Evolutionary conservation across 1,140 invertebrate species (phyloP).

Genomic region (Popillia japonica): DNA sequence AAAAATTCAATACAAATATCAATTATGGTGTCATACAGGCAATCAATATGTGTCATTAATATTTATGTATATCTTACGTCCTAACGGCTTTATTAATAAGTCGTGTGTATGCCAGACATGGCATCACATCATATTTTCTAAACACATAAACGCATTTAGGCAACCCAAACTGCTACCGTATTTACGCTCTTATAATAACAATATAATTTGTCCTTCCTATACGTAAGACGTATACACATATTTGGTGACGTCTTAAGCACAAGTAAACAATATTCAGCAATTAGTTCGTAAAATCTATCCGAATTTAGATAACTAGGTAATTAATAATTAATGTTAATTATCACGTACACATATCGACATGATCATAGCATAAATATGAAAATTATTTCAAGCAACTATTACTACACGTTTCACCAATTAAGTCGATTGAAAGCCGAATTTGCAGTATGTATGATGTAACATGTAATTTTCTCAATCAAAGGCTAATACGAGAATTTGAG

Average conservation of each 20-base stretch:
- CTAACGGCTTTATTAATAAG: background rate
- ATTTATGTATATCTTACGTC: too few species aligned
- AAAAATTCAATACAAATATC: too few species aligned
- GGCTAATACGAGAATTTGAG: too few species aligned
- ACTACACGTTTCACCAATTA: background rate
- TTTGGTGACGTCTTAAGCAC: background rate
- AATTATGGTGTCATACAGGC: too few species aligned
- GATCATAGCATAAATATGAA: background rate
- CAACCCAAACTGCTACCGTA: slow-evolving; percentile 32
- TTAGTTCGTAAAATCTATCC: background rate
- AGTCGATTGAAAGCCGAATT: too few species aligned
- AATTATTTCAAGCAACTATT: background rate
- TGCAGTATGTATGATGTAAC: too few species aligned
- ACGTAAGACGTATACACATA: slow-evolving; percentile 8
- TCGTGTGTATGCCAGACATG: background rate
- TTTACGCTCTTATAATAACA: slow-evolving; percentile 22
- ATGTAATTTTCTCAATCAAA: too few species aligned
- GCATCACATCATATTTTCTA: slow-evolving; percentile 4
- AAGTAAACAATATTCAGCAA: background rate
- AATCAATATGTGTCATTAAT: too few species aligned
- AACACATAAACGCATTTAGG: slow-evolving; percentile 1
- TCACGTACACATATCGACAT: background rate
- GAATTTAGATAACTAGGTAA: background rate
- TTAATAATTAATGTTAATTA: background rate
- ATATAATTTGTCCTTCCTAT: slow-evolving; percentile 4